Percentiles rank a stretch among this genome's conserved stretches.
Conservation (phyloP, 2,888 invertebrate genomes). For the Conistra vaccinii region DNA sequence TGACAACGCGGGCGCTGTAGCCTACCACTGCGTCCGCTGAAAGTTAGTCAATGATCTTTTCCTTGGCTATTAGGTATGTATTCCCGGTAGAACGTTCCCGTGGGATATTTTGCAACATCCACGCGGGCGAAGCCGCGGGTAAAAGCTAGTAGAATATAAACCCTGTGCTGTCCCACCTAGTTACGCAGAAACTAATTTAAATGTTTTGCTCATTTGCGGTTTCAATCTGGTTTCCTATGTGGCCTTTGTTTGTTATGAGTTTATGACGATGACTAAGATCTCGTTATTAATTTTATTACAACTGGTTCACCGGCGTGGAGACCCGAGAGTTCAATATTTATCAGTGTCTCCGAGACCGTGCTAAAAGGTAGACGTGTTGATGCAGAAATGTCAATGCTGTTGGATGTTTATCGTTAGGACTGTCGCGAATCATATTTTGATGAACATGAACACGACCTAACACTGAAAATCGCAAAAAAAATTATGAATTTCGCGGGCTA, state of each 20-base stretch:
- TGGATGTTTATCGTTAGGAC: background rate
- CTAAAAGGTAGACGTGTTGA: background rate
- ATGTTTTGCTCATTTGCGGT: slow-evolving; percentile 30
- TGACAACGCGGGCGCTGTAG: too few relatives aligned
- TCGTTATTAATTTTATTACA: slow-evolving; percentile 13
- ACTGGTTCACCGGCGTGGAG: background rate
- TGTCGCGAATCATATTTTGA: background rate
- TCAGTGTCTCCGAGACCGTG: slow-evolving; percentile 1
- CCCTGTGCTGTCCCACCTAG: background rate
- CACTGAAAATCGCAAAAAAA: background rate
- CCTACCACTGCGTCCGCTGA: too few relatives aligned
- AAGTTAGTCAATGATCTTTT: too few relatives aligned
- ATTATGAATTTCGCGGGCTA: background rate
- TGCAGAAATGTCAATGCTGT: background rate
- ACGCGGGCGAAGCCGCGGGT: too few relatives aligned
- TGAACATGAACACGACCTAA: background rate
- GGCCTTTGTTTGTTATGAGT: slow-evolving; percentile 1
- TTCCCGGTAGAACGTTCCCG: too few relatives aligned
- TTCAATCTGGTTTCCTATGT: slow-evolving; percentile 3
- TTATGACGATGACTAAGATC: slow-evolving; percentile 15
- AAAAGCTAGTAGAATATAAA: too few relatives aligned
- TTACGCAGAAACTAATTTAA: slow-evolving; percentile 18
- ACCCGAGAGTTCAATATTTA: slow-evolving; percentile 9
- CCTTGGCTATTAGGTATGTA: too few relatives aligned
- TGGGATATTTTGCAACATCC: too few relatives aligned